Conservation (phyloP, 2,888 invertebrate species). For the Hipparchia sbordonii region DNA sequence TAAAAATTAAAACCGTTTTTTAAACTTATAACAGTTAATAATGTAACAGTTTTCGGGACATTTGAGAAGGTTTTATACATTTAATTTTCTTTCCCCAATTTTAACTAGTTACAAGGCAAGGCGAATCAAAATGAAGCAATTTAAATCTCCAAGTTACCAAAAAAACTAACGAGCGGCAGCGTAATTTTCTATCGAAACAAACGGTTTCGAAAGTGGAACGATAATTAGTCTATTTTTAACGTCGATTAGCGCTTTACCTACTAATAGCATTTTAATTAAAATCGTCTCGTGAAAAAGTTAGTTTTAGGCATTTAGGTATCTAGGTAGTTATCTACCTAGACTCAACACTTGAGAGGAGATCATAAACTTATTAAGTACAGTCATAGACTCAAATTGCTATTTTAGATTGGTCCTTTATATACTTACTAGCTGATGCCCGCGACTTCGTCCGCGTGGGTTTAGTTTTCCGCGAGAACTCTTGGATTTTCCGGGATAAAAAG, state of each 20-base stretch:
- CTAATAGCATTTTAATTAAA: conserved; percentile 66
- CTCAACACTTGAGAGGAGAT: background rate
- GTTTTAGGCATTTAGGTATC: conserved; percentile 32
- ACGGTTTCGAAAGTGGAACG: conserved; percentile 58
- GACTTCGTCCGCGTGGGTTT: too few relatives aligned
- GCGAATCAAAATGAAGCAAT: conserved; percentile 1
- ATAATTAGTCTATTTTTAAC: conserved; percentile 64
- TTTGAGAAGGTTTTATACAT: too few relatives aligned
- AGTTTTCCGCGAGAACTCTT: too few relatives aligned
- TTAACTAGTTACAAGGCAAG: background rate
- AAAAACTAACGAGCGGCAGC: conserved; percentile 31
- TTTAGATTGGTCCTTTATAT: too few relatives aligned
- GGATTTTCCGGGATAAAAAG: too few relatives aligned
- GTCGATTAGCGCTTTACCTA: conserved; percentile 52
- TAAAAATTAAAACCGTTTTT: too few relatives aligned
- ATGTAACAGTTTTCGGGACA: too few relatives aligned
- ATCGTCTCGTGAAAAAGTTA: conserved; percentile 55
- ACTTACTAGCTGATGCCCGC: too few relatives aligned
- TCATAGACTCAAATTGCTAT: too few relatives aligned
- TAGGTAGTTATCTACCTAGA: conserved; percentile 1
- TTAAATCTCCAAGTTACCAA: background rate
- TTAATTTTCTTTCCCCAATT: background rate
- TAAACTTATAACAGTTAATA: too few relatives aligned
- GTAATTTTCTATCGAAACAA: conserved; percentile 24
- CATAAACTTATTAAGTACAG: background rate